Percentiles rank a stretch among this genome's conserved stretches.
Evolutionary conservation across 2,888 invertebrate genomes (phyloP).

Genomic region (Elmis aenea): DNA sequence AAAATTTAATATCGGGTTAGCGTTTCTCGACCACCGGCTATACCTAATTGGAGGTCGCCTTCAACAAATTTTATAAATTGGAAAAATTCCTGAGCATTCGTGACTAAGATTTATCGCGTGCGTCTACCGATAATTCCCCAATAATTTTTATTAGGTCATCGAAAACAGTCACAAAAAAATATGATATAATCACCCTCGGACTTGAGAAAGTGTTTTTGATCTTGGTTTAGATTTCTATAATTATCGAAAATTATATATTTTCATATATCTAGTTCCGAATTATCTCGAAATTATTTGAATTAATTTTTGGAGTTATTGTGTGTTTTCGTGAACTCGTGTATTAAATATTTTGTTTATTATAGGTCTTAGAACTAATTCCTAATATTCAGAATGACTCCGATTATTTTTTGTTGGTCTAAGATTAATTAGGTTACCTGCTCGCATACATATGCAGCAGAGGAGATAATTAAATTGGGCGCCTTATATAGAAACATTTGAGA

Average conservation of each 20-base stretch:
- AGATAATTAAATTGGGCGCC: too few relatives aligned
- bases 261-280: constrained; percentile 31
- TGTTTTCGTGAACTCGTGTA: constrained; percentile 17
- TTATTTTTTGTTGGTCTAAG: too few relatives aligned
- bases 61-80: constrained; percentile 32
- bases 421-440: too few relatives aligned
- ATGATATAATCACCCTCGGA: constrained; percentile 22
- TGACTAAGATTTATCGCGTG: constrained; percentile 39
- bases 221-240: constrained; percentile 32
- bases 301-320: constrained; percentile 32
- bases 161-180: constrained; percentile 33
- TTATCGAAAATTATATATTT: constrained; percentile 42
- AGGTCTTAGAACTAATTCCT: constrained; percentile 13
- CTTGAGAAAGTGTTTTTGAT: constrained; percentile 31
- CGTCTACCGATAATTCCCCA: constrained; percentile 36
- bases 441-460: too few relatives aligned
- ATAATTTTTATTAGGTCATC: constrained; percentile 42
- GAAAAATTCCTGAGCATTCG: constrained; percentile 33
- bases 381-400: too few relatives aligned
- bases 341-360: constrained; percentile 14
- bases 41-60: background rate
- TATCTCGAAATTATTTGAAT: constrained; percentile 35
- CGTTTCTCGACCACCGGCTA: too few relatives aligned
- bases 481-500: too few relatives aligned
- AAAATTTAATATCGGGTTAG: too few relatives aligned